Conservation (phyloP, 2,888 invertebrate genomes). For the Pterobdella sp. region DNA sequence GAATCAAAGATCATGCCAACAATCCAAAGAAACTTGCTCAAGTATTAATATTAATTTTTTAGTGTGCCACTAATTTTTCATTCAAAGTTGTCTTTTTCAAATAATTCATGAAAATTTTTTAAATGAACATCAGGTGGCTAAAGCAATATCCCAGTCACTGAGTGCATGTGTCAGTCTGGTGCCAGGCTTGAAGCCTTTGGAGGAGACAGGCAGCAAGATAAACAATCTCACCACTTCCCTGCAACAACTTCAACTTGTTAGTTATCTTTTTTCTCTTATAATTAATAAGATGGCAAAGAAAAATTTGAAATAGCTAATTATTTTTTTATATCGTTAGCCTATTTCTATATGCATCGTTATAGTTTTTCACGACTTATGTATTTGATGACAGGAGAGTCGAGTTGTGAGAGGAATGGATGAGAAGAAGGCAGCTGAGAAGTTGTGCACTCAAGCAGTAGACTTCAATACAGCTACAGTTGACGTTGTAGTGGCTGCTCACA, state of each 20-base stretch:
- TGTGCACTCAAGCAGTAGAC: slow-evolving; percentile 73
- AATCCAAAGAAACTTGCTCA: slow-evolving; percentile 4
- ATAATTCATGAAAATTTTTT: too few species aligned
- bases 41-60: too few species aligned
- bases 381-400: neutral
- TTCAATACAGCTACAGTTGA: slow-evolving; percentile 75
- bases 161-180: slow-evolving; percentile 71
- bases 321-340: too few species aligned
- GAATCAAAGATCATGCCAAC: neutral
- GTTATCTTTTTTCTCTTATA: neutral
- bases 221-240: slow-evolving; percentile 44
- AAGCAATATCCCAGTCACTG: slow-evolving; percentile 56
- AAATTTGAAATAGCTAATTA: too few species aligned
- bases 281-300: too few species aligned
- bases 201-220: slow-evolving; percentile 74
- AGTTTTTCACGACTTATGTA: too few species aligned
- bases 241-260: slow-evolving; percentile 63
- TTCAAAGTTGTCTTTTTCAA: too few species aligned
- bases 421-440: slow-evolving; percentile 56
- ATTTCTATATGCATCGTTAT: too few species aligned
- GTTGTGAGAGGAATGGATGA: neutral
- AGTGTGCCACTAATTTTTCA: too few species aligned
- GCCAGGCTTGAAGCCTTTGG: slow-evolving; percentile 89
- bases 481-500: slow-evolving; percentile 67
- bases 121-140: slow-evolving; percentile 55